Percentiles rank a stretch among this genome's conserved stretches.
These are phyloP conservation scores for Heterotilapia buettikoferi DNA, from an alignment of 2,113 vertebrate genomes.

Conservation along the genomic window DNA sequence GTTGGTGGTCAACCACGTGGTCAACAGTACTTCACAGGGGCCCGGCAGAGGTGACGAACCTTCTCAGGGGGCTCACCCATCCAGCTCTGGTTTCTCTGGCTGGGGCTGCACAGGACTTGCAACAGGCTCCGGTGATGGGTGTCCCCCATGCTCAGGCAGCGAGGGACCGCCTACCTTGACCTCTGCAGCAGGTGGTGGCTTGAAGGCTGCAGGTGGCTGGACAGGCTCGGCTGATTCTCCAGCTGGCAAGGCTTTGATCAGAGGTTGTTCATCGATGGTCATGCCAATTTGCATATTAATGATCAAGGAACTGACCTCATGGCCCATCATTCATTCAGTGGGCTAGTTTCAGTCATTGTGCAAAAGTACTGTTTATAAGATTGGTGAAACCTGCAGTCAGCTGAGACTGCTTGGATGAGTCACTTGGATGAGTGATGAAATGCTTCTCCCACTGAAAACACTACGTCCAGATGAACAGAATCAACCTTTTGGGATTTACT, in stretches of 20 bases:
- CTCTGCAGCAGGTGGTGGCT: not conserved
- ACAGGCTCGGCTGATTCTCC: not conserved
- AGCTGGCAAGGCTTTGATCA: not conserved
- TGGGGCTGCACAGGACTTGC: not conserved
- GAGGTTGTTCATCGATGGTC: not conserved
- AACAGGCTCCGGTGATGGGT: not conserved
- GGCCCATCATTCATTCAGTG: not conserved
- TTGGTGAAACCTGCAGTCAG: not conserved
- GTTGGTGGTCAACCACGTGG: not conserved
- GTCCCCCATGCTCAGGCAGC: accelerated
- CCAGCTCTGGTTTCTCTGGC: not conserved
- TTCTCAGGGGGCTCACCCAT: not conserved
- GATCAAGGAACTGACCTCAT: too few species aligned
- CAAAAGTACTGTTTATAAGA: not conserved
- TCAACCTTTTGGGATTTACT: not conserved
- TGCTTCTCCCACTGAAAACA: not conserved
- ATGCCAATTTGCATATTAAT: not conserved
- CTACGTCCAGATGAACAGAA: not conserved
- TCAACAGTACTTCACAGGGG: not conserved
- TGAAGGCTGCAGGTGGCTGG: not conserved
- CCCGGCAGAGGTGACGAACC: not conserved
- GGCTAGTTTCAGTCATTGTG: not conserved
- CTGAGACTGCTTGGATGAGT: not conserved
- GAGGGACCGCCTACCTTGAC: not conserved
- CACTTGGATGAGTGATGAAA: not conserved